Evolutionary conservation across 2,797 vertebrate species (phyloP), one percentile per base, ranked within the genome.

Genomic region (Odontamblyopus rebecca): DNA sequence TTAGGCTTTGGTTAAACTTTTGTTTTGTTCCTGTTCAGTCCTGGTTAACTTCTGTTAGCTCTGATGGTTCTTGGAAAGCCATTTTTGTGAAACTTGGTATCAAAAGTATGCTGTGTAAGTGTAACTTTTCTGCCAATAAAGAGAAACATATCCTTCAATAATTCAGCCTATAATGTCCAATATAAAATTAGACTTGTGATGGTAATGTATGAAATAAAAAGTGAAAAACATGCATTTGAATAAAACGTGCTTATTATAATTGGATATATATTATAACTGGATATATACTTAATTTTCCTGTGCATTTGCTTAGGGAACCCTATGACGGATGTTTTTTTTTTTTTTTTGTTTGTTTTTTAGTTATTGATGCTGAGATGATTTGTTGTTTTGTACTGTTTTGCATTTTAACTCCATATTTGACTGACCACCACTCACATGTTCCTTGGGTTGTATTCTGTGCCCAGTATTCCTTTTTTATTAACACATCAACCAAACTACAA

Each of bases 391-490:
- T 1, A 23, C 23, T 23, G 23, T 23, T 23, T 23, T 23, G 23
- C 23, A 23, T 56, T 19, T 61, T 61, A 2, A 26, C 26, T 18
- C 62, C 12, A 18, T 41, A 4, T 65, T 11, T 48, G 23, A 29
- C 63, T 48, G 44, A 50, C 65, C 19, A 50, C 65, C 19, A 30
- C 50, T 67, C 19, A n/a, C 16, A n/a, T 4, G 29, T 67, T 18
- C 16, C 44, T 35, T 15, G 15, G 44, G 27, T 53, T 54, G 65
- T 19, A 50, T 9, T 54, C 48, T 67, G 18, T 53, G 48, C 18
- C 50, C 48, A 54, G 53, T 67, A 53, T 53, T 53, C 29, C 50
- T 54, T 53, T 53, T 32, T 53, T 32, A 53, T 50, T 50, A 67
- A 32, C 50, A 53, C 65, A 67, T 54, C 48, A 32, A 51, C 6